Base-by-base conservation (phyloP, 2,888 invertebrate genomes). In the Cerceris rybyensis region DNA sequence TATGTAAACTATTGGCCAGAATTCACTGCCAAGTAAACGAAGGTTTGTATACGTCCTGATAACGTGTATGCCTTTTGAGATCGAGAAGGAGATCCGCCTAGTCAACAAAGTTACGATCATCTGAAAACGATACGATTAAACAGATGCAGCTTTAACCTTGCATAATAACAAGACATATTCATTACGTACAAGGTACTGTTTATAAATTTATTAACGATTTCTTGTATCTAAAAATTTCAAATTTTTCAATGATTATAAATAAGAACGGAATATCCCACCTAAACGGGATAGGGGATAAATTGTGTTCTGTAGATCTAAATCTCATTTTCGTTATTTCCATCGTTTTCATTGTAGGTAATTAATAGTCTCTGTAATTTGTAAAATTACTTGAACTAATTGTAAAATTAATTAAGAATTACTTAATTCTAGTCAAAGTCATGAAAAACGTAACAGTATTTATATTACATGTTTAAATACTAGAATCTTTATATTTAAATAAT, bases 1-100 rank as follows among this genome's bases (percentile, higher is more conserved):
- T 97, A 98, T 93, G 96, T 99, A 87, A 98, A 98, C 93, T 98
- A 98, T 93, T 99, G 99, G 99, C 99, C 99, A n/a, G 98, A 98
- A 91, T 98, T 97, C 94, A 96, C 96, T 84, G 95, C 96, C 90
- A 97, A 97, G 93, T 97, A 95, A 86, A 73, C 50, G 54, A 59
- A 75, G 60, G 28, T 60, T 49, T 46, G 14, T 75, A 70, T 75
- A 55, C 78, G 58, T 78, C 58, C 54, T 71, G 72, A 58, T 75
- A 64, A 70, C 57, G 46, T 79, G 75, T 73, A 77, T 77, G 70
- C 70, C 70, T 69, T 71, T 81, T 57, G 73, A 65, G 71, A 71
- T 76, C 75, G 72, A 67, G 61, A 83, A 79, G 71, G 75, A 79
- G 75, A 81, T 85, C 78, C 59, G 73, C 78, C 87, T 89, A 88